Base-by-base conservation (phyloP, 2,113 vertebrate species). In the Myiozetetes cayanensis region DNA sequence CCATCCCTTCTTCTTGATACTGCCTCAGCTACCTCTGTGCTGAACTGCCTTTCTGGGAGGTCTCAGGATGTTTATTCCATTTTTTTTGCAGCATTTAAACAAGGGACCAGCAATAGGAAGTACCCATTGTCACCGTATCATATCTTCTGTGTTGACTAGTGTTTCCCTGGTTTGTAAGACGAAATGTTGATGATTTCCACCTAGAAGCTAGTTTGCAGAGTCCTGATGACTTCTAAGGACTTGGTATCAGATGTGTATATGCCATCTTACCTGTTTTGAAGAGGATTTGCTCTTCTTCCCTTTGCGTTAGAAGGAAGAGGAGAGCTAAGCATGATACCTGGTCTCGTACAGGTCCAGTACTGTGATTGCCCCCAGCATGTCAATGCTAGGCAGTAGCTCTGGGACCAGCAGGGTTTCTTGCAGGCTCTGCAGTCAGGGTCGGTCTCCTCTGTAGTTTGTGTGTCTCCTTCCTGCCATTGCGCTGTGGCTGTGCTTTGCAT, bases 101-200 rank as follows among this genome's bases (percentile, higher is more conserved):
- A 68, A n/a, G 28, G 28, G 28, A 53, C 10, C 8, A 61, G 17
- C 31, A 66, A 46, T 6, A 76, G 16, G 41, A 49, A 46, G 50
- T 37, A 55, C 7, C 17, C 15, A 50, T 0, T 37, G 9, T 53
- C 25, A 33, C 33, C 1, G 0, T 88, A 85, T 79, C 6, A 2
- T 30, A 25, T n/a, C 39, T 67, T 7, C 28, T 76, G 14, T n/a
- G 23, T 58, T 59, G 37, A 35, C 17, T 46, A 43, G 11, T 58
- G 25, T 43, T 94, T 80, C 33, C 9, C 9, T 78, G 25, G 14
- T 44, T 75, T 70, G 5, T 12, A 5, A 70, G 47, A 56, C 33
- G 71, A 73, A 73, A 79, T 49, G 39, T 2, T 11, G 7, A 27
- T 41, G 24, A 59, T 31, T 73, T 49, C n/a, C 22, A 73, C 24